A percentile compares a stretch with the other conserved stretches of the same genome.
These are phyloP conservation scores for Melitaea athalia DNA, from an alignment of 2,888 invertebrate species.

Conservation along the genomic window DNA sequence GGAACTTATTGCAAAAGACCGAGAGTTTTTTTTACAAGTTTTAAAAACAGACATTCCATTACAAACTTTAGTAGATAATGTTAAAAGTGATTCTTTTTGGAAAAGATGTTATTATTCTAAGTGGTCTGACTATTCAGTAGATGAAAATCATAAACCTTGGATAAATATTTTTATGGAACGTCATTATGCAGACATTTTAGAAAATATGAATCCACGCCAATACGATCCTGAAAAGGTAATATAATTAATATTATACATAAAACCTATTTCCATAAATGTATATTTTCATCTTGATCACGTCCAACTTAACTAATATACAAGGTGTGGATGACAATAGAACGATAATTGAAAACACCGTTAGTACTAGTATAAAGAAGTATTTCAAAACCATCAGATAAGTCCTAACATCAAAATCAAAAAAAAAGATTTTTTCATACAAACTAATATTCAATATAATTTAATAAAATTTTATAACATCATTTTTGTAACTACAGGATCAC, in stretches of 20 bases:
- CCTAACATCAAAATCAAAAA: no score
- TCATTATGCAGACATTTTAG: slow-evolving; percentile 72
- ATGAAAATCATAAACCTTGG: slow-evolving; percentile 62
- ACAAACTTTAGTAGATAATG: slow-evolving; percentile 71
- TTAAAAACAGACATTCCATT: slow-evolving; percentile 67
- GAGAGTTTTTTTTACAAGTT: slow-evolving; percentile 69
- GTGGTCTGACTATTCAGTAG: slow-evolving; percentile 60
- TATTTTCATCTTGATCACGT: no score
- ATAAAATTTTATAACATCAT: no score
- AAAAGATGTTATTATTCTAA: slow-evolving; percentile 68
- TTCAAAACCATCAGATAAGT: no score
- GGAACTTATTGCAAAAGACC: slow-evolving; percentile 67
- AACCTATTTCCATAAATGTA: slow-evolving; percentile 2
- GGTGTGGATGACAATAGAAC: no score
- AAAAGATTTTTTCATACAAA: no score
- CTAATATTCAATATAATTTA: no score
- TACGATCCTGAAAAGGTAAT: slow-evolving; percentile 78
- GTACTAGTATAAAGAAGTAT: no score
- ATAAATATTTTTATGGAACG: slow-evolving; percentile 73
- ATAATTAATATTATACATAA: background rate
- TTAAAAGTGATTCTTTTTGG: slow-evolving; percentile 77
- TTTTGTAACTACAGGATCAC: no score
- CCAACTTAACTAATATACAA: no score
- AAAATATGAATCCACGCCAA: slow-evolving; percentile 72
- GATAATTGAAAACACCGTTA: no score